Percentiles rank a stretch among this genome's conserved stretches.
Evolutionary conservation across 2,797 vertebrate genomes (phyloP).

Genomic region (Phalanger gymnotis): DNA sequence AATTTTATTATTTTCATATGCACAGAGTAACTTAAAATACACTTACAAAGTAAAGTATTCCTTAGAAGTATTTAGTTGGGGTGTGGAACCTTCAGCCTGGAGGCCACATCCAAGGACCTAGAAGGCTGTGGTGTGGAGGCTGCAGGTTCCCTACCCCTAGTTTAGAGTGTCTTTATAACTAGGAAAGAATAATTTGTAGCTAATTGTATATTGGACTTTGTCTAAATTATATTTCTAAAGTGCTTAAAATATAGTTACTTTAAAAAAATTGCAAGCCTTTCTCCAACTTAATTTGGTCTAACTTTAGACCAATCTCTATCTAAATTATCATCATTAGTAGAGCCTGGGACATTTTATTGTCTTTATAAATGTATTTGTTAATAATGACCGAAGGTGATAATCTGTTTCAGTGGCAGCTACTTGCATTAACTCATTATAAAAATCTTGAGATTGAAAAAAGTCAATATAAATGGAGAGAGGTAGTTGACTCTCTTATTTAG

Average conservation of each 20-base stretch:
- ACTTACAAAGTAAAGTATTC: conserved; percentile 16
- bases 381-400: conserved; percentile 21
- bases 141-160: no score
- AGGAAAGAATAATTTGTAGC: conserved; percentile 45
- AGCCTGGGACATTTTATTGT: conserved; percentile 26
- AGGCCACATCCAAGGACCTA: no score
- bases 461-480: background rate
- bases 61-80: background rate
- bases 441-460: background rate
- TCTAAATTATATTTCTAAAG: background rate
- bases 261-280: conserved; percentile 7
- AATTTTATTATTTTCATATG: conserved; percentile 21
- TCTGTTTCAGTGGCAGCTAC: conserved; percentile 5
- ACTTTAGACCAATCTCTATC: background rate
- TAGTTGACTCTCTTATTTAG: background rate
- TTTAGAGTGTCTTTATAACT: conserved; percentile 19
- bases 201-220: conserved; percentile 25
- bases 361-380: background rate
- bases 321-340: background rate
- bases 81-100: no score
- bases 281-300: background rate
- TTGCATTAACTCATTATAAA: background rate
- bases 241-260: conserved; percentile 33
- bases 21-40: background rate
- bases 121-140: no score